Evolutionary conservation across 2,797 vertebrate species (phyloP), one percentile per base, ranked within the genome.

Genomic region (Geotrypetes seraphini): DNA sequence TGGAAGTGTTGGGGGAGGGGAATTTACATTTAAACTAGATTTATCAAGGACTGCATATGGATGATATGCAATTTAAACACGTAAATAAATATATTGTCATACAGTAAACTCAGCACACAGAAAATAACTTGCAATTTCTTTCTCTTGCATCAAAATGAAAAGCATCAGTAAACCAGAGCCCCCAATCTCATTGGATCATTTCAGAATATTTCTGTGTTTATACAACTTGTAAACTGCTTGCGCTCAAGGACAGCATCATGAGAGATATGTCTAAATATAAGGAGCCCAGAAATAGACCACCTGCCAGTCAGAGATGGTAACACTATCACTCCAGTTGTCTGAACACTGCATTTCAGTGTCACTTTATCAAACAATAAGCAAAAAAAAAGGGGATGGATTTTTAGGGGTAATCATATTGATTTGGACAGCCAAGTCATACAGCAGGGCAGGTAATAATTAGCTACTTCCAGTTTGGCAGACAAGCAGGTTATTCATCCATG

Each of bases 81-180:
- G 33, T 8, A 22, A 36, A 23, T 3, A 45, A 19, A 45, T 43
- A 38, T 44, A 3, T 5, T 10, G 4, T 22, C 39, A 39, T 33
- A 56, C 52, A 48, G 13, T 11, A 18, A n/a, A 10, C 2, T 24
- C 9, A 15, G 15, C n/a, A n/a, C n/a, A 25, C 25, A n/a, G n/a
- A n/a, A 28, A 60, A 53, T 38, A 25, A 29, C 12, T 38, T 67
- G 37, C 14, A 16, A 26, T 50, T 56, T n/a, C 57, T 28, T 17
- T 42, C 57, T 31, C 42, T 9, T 55, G 43, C n/a, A 57, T 16
- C 33, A 42, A 39, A 33, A 8, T 26, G 43, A 12, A 56, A 53
- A 27, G 0, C 36, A n/a, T 20, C 23, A 41, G 16, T 37, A 25
- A 16, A 38, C 29, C 16, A 42, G 15, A 49, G 10, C 8, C 14